phyloP scores from a whole-genome alignment of 2,888 invertebrate genomes.

The Cheilosia pagana region DNA sequence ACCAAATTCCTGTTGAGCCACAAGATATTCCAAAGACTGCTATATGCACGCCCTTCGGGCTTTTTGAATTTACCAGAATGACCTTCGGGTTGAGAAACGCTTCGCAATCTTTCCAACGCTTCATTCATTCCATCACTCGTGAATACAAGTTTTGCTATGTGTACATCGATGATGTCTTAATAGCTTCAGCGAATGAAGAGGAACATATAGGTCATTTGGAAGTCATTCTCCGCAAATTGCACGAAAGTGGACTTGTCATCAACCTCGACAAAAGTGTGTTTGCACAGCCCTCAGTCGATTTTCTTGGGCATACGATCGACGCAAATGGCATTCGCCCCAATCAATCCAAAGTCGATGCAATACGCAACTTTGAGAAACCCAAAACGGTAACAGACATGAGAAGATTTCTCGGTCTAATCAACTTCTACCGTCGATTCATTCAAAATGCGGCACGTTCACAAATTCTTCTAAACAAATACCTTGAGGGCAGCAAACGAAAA shows the following conservation, averaged over 20 bases:
- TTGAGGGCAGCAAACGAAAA: not conserved
- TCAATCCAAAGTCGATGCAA: not conserved
- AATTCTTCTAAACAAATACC: not conserved
- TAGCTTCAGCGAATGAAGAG: too few species aligned
- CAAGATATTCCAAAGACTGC: conserved; percentile 14
- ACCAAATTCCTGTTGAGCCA: conserved; percentile 2
- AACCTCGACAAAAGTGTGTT: not conserved
- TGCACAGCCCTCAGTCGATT: not conserved
- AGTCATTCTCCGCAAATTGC: not conserved
- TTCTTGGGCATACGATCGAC: not conserved
- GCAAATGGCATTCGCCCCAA: not conserved
- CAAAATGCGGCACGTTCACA: not conserved
- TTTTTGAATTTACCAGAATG: conserved; percentile 10
- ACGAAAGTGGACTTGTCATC: not conserved
- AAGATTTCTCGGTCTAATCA: conserved; percentile 4
- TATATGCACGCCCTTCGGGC: conserved; percentile 14
- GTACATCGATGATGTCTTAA: too few species aligned
- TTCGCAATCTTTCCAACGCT: not conserved
- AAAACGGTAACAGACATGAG: not conserved
- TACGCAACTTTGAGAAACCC: not conserved
- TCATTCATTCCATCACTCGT: conserved; percentile 3
- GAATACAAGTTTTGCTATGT: not conserved
- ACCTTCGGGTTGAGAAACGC: not conserved
- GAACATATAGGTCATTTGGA: not conserved
- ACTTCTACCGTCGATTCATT: conserved; percentile 22